A percentile compares a stretch with the other conserved stretches of the same genome.
phyloP scores from a whole-genome alignment of 2,797 vertebrate genomes.

The Sebastes matsubarae region DNA sequence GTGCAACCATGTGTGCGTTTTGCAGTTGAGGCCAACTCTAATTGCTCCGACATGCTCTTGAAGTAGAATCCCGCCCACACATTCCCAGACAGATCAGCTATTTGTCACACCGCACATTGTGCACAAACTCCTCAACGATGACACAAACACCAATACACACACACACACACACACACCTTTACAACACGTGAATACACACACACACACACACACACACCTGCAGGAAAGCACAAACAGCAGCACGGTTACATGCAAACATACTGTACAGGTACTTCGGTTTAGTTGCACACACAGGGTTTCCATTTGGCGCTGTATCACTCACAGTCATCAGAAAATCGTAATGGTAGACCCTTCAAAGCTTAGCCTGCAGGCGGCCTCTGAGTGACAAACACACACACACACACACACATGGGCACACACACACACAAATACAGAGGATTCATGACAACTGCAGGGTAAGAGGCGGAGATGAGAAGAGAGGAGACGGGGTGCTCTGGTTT shows the following conservation, averaged over 20 bases:
- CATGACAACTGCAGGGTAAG: conserved; percentile 64
- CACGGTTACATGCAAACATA: conserved; percentile 19
- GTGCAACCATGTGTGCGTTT: conserved; percentile 41
- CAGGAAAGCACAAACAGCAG: conserved; percentile 15
- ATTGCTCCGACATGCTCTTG: conserved; percentile 78
- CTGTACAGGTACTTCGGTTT: conserved; percentile 16
- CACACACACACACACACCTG: not conserved
- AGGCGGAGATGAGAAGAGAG: conserved; percentile 66
- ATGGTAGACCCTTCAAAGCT: conserved; percentile 62
- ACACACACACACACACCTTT: not conserved
- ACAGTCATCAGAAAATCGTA: conserved; percentile 54
- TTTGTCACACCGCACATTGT: conserved; percentile 69
- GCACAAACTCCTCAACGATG: conserved; percentile 39
- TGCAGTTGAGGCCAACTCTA: conserved; percentile 71
- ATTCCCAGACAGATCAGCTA: conserved; percentile 70
- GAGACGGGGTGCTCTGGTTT: conserved; percentile 70
- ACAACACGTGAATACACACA: not conserved
- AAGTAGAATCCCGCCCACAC: conserved; percentile 82
- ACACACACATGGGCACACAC: not conserved
- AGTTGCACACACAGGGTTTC: conserved; percentile 20
- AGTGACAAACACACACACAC: conserved; percentile 41
- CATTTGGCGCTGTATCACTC: conserved; percentile 51
- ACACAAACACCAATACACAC: conserved; percentile 7
- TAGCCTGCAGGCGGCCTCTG: conserved; percentile 58
- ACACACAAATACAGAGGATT: conserved; percentile 45